Evolutionary conservation across 2,797 vertebrate genomes (phyloP).

Genomic region (Eptatretus atami): DNA sequence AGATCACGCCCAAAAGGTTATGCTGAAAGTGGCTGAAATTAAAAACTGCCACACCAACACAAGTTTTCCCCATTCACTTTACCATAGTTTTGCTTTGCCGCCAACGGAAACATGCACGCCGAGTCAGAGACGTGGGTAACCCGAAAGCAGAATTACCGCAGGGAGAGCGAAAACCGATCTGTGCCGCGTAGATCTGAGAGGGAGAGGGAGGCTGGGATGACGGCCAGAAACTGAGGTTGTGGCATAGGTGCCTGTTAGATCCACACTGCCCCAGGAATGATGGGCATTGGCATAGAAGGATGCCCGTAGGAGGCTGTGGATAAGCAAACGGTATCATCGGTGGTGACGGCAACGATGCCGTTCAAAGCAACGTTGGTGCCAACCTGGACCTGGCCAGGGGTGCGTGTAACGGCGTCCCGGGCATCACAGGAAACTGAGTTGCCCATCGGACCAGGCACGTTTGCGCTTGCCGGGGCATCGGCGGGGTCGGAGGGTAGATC

Average conservation of each 20-base stretch:
- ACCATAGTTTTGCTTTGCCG: no score
- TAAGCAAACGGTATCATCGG: neutral
- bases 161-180: constrained; percentile 1
- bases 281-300: neutral
- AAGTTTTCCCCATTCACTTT: no score
- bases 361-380: neutral
- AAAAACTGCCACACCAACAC: no score
- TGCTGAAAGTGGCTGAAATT: no score
- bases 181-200: neutral
- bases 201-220: neutral
- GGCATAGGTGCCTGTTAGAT: neutral
- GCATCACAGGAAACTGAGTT: constrained; percentile 9
- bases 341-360: neutral
- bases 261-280: neutral
- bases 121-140: no score
- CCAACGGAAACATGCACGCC: no score
- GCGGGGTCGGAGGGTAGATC: constrained; percentile 9
- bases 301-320: neutral
- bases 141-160: neutral
- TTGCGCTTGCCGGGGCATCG: constrained; percentile 9
- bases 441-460: constrained; percentile 14
- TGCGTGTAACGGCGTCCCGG: no score
- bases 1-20: no score
- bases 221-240: neutral
- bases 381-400: no score